Percentiles rank a stretch among this genome's conserved stretches.
These are phyloP conservation scores for Aphaenogaster rudis DNA, from an alignment of 1,140 invertebrate species.

Conservation along the genomic window DNA sequence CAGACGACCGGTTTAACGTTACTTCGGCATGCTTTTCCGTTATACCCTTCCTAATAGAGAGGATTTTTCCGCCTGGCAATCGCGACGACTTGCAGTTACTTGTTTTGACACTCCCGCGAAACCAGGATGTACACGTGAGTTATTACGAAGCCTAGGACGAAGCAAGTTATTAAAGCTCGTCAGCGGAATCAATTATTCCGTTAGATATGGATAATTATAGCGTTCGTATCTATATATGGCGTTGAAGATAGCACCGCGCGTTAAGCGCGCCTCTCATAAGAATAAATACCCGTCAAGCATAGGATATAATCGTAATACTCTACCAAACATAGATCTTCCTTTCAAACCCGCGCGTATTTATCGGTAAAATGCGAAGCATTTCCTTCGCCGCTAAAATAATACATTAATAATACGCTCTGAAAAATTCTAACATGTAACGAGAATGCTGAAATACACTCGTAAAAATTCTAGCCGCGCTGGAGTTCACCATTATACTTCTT, in stretches of 20 bases:
- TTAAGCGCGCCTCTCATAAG: conserved; percentile 34
- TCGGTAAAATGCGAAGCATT: conserved; percentile 8
- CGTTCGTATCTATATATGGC: conserved; percentile 43
- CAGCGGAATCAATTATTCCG: conserved; percentile 57
- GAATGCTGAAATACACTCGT: background rate
- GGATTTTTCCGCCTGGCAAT: conserved; percentile 39
- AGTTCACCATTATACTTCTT: background rate
- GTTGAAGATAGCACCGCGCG: conserved; percentile 24
- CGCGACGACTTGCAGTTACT: conserved; percentile 33
- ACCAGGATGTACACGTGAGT: conserved; percentile 50
- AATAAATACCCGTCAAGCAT: conserved; percentile 49
- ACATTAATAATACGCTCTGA: conserved; percentile 31
- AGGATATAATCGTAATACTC: conserved; percentile 46
- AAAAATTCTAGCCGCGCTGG: conserved; percentile 8
- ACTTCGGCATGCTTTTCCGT: conserved; percentile 31
- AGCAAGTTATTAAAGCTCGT: conserved; percentile 59
- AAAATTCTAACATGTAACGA: conserved; percentile 5
- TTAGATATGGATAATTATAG: conserved; percentile 58
- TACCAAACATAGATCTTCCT: conserved; percentile 39
- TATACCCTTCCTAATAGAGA: conserved; percentile 38
- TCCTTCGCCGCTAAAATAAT: conserved; percentile 32
- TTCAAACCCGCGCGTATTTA: conserved; percentile 19
- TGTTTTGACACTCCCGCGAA: conserved; percentile 47
- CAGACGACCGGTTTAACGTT: conserved; percentile 55
- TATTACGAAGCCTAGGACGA: conserved; percentile 19